Base-by-base conservation (phyloP, 2,888 invertebrate genomes). In the Creontiades dilutus region DNA sequence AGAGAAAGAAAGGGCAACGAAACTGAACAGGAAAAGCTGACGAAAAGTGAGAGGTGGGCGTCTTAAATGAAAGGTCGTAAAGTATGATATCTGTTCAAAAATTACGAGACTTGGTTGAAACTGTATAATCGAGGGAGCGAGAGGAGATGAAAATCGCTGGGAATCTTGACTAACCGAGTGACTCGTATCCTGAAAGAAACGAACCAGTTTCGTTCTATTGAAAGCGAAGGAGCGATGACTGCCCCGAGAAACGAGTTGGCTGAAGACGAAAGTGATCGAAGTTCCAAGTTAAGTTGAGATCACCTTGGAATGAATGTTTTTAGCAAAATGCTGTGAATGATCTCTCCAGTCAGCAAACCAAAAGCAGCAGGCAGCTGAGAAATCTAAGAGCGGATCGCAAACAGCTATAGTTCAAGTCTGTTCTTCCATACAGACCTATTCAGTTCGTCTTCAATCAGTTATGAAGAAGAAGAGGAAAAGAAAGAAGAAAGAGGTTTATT, bases 191-290 rank as follows among this genome's bases (percentile, higher is more conserved):
- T 23, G 68, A 68, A 23, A 68, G 68, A 68, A 68, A 68, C 68
- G 68, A n/a, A 57, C 57, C 27, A 23, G 68, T 68, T 7, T 7
- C 68, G 23, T 7, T 23, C 68, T 68, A 68, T 23, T 23, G 68
- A 68, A 68, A 68, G 68, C 19, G 68, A 68, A 68, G 37, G 9
- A 23, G 23, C 23, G 23, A 37, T 7, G 37, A 37, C 37, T 37
- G 37, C 37, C 37, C 37, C 7, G 37, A 5, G 68, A 68, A 68
- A 68, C 68, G 0, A 23, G 68, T 68, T 68, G 12, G 23, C 12
- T 0, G 68, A 68, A 68, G 68, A 68, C 68, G 68, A 68, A 68
- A 68, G 68, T 68, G 68, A 68, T 23, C 68, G n/a, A 23, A 68
- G 27, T 5, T 68, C 68, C 27, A 23, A 68, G 23, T 5, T 23